phyloP scores from a whole-genome alignment of 2,888 invertebrate genomes.

The Cataglyphis cursor region DNA sequence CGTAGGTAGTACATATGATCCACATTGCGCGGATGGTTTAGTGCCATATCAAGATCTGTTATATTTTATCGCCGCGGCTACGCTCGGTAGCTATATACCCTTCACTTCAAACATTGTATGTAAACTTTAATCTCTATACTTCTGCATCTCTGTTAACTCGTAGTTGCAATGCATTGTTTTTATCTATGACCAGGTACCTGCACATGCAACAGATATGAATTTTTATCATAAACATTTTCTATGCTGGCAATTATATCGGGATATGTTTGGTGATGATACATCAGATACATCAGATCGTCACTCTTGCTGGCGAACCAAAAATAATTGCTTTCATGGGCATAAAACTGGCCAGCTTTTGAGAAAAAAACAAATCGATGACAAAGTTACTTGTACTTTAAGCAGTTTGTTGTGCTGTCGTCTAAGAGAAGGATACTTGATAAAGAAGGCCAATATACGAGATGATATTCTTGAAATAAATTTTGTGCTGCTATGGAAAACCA shows the following conservation, averaged over 20 bases:
- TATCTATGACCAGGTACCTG: constrained; percentile 67
- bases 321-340: constrained; percentile 88
- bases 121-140: constrained; percentile 60
- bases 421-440: constrained; percentile 91
- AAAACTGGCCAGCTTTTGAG: constrained; percentile 88
- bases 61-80: constrained; percentile 92
- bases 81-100: constrained; percentile 91
- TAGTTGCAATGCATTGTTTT: constrained; percentile 3
- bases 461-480: constrained; percentile 89
- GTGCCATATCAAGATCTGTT: constrained; percentile 92
- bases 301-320: constrained; percentile 84
- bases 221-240: constrained; percentile 89
- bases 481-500: constrained; percentile 91
- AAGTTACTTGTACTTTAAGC: constrained; percentile 89
- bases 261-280: constrained; percentile 67
- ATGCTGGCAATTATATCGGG: constrained; percentile 84
- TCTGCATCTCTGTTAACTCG: neutral
- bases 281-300: constrained; percentile 62
- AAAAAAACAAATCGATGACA: constrained; percentile 90
- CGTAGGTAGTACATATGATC: constrained; percentile 90
- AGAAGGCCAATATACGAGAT: constrained; percentile 88
- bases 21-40: constrained; percentile 90
- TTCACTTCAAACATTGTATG: constrained; percentile 88
- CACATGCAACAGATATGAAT: constrained; percentile 86
- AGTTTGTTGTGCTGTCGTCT: constrained; percentile 91